phyloP scores from a whole-genome alignment of 2,888 invertebrate genomes.

The Cepaea hortensis region DNA sequence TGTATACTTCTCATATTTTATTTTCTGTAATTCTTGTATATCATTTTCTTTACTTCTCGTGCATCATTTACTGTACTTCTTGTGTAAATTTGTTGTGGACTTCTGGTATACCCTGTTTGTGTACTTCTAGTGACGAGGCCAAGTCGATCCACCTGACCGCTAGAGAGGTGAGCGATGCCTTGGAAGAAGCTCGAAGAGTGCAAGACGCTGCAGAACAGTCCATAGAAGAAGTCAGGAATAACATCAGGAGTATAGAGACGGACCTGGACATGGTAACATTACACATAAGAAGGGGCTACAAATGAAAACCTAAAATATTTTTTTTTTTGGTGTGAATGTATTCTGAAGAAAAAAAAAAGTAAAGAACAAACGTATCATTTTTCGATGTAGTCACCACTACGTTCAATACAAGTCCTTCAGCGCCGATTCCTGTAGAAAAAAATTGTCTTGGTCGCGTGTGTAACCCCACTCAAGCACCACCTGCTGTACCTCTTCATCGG shows the following conservation, averaged over 20 bases:
- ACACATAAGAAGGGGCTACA: neutral
- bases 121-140: slow-evolving; percentile 79
- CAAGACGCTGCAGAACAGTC: slow-evolving; percentile 89
- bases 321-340: too few species aligned
- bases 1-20: neutral
- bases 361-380: too few species aligned
- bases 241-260: slow-evolving; percentile 86
- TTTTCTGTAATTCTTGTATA: neutral
- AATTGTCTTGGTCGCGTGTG: neutral
- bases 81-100: neutral
- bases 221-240: slow-evolving; percentile 87
- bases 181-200: slow-evolving; percentile 88
- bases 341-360: too few species aligned
- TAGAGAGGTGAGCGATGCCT: slow-evolving; percentile 85
- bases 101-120: neutral
- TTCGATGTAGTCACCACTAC: too few species aligned
- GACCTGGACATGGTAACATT: slow-evolving; percentile 80
- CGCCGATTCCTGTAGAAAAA: too few species aligned
- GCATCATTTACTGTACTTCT: neutral
- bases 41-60: neutral
- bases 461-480: too few species aligned
- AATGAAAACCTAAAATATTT: neutral
- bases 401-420: too few species aligned
- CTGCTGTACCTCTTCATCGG: too few species aligned
- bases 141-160: slow-evolving; percentile 84